phyloP scores from a whole-genome alignment of 2,113 vertebrate species.

The Anseranas semipalmata region DNA sequence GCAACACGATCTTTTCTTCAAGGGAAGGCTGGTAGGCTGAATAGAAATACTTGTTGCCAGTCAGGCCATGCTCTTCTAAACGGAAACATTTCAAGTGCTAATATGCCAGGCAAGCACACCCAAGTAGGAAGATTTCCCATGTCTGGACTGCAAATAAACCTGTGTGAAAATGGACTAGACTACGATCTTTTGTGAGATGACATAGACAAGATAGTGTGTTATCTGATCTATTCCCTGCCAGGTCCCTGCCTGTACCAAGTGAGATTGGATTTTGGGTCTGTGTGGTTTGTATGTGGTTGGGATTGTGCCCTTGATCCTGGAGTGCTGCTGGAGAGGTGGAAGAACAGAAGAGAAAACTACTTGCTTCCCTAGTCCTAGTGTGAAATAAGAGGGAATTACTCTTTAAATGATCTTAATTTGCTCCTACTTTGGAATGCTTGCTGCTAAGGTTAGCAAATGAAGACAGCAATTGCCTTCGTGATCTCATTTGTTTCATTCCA shows the following conservation, averaged over 20 bases:
- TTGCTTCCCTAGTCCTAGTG: background rate
- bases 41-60: background rate
- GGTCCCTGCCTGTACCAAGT: background rate
- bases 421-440: background rate
- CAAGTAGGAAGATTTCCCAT: background rate
- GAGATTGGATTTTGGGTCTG: background rate
- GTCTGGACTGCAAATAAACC: background rate
- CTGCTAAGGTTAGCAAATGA: background rate
- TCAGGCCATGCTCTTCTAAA: background rate
- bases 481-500: background rate
- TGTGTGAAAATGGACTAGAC: background rate
- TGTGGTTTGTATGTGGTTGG: background rate
- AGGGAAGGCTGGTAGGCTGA: background rate
- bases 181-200: background rate
- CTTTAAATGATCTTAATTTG: background rate
- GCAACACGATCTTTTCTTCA: background rate
- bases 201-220: background rate
- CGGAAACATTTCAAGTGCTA: background rate
- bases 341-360: background rate
- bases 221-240: background rate
- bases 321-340: background rate
- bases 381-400: background rate
- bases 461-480: background rate
- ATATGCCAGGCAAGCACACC: background rate
- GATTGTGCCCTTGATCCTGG: background rate